Evolutionary conservation across 2,888 invertebrate species (phyloP).

Genomic region (Choristoneura rosaceana): DNA sequence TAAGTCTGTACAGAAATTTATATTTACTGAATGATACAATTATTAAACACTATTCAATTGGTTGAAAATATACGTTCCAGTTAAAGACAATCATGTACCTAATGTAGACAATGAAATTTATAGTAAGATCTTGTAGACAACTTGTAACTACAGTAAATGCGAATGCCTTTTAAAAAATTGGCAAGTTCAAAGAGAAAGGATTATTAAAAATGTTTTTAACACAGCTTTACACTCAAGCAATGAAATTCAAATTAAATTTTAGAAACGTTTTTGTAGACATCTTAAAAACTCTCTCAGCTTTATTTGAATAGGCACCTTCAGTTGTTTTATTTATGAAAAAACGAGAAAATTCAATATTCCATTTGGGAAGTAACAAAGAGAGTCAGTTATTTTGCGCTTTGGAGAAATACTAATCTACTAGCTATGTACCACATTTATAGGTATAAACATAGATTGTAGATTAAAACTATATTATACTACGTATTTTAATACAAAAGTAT

Average conservation of each 20-base stretch:
- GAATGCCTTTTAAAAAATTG: background rate
- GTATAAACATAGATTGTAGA: no score
- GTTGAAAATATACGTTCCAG: no score
- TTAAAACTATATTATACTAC: no score
- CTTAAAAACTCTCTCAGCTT: slow-evolving; percentile 1
- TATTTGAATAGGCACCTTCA: slow-evolving; percentile 4
- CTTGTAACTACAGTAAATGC: background rate
- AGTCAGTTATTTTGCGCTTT: background rate
- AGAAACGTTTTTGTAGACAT: background rate
- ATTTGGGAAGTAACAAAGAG: slow-evolving; percentile 18
- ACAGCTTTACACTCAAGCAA: background rate
- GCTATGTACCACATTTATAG: no score
- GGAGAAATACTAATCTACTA: background rate
- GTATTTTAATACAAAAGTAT: no score
- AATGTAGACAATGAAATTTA: no score
- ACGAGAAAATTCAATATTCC: slow-evolving; percentile 36
- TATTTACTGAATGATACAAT: no score
- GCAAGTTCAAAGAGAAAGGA: slow-evolving; percentile 1
- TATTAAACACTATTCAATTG: no score
- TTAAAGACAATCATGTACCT: no score
- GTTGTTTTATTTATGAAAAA: slow-evolving; percentile 28
- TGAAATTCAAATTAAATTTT: slow-evolving; percentile 10
- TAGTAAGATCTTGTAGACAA: no score
- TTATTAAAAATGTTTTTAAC: background rate
- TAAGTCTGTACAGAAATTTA: no score